A percentile compares a stretch with the other conserved stretches of the same genome.
These are phyloP conservation scores for Florisuga fusca DNA, from an alignment of 2,797 vertebrate genomes.

Conservation along the genomic window DNA sequence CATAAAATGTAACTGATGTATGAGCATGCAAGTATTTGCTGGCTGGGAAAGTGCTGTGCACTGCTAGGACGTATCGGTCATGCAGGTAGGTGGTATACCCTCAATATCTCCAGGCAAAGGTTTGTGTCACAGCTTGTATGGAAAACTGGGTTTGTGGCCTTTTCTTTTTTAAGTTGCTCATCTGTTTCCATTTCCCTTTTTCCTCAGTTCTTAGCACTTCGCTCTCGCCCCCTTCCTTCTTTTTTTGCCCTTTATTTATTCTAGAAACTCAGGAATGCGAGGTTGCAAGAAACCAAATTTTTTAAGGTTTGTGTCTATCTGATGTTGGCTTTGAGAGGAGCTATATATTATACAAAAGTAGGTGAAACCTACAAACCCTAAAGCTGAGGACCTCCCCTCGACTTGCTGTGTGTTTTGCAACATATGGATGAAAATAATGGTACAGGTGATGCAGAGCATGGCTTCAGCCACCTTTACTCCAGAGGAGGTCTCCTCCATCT, in stretches of 20 bases:
- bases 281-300: background rate
- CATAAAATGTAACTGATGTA: background rate
- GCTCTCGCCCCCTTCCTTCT: background rate
- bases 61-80: background rate
- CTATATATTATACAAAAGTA: background rate
- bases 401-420: background rate
- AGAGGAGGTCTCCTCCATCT: background rate
- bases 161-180: background rate
- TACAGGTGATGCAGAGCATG: background rate
- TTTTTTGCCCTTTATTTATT: background rate
- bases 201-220: background rate
- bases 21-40: background rate
- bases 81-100: background rate
- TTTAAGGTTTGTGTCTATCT: background rate
- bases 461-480: background rate
- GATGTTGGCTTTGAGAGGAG: background rate
- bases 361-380: background rate
- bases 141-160: background rate
- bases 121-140: background rate
- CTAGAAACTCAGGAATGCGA: background rate
- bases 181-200: background rate
- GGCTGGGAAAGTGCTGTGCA: fast-evolving
- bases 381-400: background rate
- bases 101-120: background rate
- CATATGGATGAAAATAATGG: fast-evolving